Conservation (phyloP, 2,113 vertebrate species). For the Nymphicus hollandicus region DNA sequence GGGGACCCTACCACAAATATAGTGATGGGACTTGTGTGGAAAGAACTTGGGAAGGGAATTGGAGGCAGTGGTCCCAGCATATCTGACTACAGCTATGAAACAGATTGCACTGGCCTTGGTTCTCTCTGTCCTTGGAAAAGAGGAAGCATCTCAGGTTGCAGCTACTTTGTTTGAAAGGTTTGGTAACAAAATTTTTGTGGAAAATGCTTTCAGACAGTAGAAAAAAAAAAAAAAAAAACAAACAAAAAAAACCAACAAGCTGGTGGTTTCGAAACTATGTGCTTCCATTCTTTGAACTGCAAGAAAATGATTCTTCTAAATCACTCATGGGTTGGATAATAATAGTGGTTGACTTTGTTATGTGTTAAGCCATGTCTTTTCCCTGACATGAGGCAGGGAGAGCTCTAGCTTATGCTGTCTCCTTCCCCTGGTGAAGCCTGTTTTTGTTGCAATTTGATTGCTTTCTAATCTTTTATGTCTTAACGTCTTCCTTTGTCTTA, state of each 20-base stretch:
- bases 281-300: background rate
- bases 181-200: background rate
- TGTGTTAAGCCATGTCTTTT: background rate
- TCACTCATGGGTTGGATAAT: background rate
- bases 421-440: background rate
- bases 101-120: background rate
- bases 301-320: background rate
- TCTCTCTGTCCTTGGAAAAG: background rate
- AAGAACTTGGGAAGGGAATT: background rate
- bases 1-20: background rate
- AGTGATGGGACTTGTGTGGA: background rate
- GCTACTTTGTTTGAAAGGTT: background rate
- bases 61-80: background rate
- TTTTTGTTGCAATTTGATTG: background rate
- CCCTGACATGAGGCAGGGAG: background rate
- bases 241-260: fast-evolving
- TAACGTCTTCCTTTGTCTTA: background rate
- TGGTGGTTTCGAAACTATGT: background rate
- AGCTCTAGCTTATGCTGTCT: background rate
- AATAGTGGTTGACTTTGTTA: background rate
- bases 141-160: background rate
- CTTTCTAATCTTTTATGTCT: background rate
- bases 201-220: background rate
- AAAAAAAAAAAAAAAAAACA: background rate
- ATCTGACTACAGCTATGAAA: background rate